These are phyloP conservation scores for Sanderia malayensis DNA, from an alignment of 30 jellyfish, hydroid and myxozoan genomes.

Conservation along the genomic window DNA sequence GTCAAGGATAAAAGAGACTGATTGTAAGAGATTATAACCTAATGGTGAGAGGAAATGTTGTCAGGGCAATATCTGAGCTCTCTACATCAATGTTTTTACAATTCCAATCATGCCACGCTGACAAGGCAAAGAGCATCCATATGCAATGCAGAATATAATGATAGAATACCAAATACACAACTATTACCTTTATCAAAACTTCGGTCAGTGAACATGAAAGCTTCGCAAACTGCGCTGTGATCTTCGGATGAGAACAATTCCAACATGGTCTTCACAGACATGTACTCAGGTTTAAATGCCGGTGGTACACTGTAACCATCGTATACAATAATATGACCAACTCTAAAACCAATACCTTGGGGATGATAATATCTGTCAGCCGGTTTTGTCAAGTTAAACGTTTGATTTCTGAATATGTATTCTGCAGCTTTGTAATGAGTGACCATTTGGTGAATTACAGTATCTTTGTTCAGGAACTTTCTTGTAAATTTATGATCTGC, in stretches of 20 bases:
- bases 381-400: conserved; percentile 77
- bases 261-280: conserved; percentile 61
- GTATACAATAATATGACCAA: conserved; percentile 62
- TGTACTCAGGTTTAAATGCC: conserved; percentile 57
- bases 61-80: no score
- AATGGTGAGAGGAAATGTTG: no score
- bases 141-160: no score
- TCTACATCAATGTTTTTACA: no score
- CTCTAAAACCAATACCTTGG: conserved; percentile 89
- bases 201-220: conserved; percentile 91
- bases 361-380: conserved; percentile 80
- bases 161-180: no score
- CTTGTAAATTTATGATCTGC: conserved; percentile 84
- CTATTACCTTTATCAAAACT: conserved; percentile 79
- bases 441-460: conserved; percentile 86
- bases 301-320: conserved; percentile 78
- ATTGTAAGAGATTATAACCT: no score
- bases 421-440: conserved; percentile 94
- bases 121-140: no score
- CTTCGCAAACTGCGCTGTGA: conserved; percentile 85
- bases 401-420: conserved; percentile 88
- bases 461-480: conserved; percentile 75
- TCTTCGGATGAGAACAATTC: conserved; percentile 78
- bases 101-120: no score
- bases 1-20: no score